Evolutionary conservation across 1,140 invertebrate species (phyloP).

Genomic region (Daktulosphaira vitifoliae): DNA sequence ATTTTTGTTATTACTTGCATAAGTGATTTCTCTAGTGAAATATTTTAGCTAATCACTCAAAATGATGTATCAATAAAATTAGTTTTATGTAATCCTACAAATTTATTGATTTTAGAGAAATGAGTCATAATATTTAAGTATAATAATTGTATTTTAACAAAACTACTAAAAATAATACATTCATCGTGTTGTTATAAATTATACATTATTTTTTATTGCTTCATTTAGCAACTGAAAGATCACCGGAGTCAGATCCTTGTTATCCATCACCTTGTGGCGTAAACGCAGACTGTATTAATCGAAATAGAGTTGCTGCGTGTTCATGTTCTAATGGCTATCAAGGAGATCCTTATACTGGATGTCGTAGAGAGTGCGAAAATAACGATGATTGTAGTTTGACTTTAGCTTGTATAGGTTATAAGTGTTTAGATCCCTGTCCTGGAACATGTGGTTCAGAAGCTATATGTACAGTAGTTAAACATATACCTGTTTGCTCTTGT

Average conservation of each 20-base stretch:
- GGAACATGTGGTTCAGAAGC: conserved; percentile 50
- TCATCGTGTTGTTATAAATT: neutral
- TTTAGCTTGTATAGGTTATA: conserved; percentile 47
- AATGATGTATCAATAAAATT: too few species aligned
- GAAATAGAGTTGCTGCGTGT: conserved; percentile 43
- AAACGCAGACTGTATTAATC: conserved; percentile 45
- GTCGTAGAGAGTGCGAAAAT: conserved; percentile 43
- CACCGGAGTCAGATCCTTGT: conserved; percentile 41
- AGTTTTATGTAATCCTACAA: too few species aligned
- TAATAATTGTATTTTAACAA: conserved; percentile 8
- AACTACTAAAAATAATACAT: neutral
- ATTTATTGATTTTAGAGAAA: too few species aligned
- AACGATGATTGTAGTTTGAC: conserved; percentile 48
- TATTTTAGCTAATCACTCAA: too few species aligned
- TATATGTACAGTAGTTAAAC: conserved; percentile 47
- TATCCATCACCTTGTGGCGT: conserved; percentile 45
- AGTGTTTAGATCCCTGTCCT: conserved; percentile 50
- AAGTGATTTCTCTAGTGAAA: too few species aligned
- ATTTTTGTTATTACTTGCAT: too few species aligned
- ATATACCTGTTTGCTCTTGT: conserved; percentile 49
- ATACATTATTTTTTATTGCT: conserved; percentile 34
- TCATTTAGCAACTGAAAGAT: conserved; percentile 41
- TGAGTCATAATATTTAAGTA: too few species aligned
- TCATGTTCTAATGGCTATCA: conserved; percentile 45
- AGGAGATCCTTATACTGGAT: conserved; percentile 47